Evolutionary conservation across 1,140 invertebrate species (phyloP).

Genomic region (Kradibia gibbosae): DNA sequence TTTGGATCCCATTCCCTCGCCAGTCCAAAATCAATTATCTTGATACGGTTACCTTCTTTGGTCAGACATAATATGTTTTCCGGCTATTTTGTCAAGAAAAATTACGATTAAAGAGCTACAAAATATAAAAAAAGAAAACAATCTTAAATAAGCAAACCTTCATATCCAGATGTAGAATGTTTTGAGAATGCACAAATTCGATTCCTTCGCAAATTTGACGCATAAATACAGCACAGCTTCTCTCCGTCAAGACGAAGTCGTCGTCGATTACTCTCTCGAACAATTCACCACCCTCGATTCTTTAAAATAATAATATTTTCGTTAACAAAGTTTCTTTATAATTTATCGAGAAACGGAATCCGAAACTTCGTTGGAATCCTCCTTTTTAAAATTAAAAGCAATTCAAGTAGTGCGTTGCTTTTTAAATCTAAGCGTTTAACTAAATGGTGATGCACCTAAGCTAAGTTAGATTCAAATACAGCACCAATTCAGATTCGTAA

Average conservation of each 20-base stretch:
- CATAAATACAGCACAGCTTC: slow-evolving; percentile 95
- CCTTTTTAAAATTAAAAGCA: too few species aligned
- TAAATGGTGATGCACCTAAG: too few species aligned
- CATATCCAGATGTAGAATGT: slow-evolving; percentile 96
- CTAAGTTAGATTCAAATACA: too few species aligned
- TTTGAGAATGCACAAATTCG: slow-evolving; percentile 95
- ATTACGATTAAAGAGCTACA: background rate
- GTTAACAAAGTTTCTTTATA: too few species aligned
- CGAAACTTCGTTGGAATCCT: too few species aligned
- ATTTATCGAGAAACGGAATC: too few species aligned
- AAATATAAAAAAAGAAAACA: background rate
- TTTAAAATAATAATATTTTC: slow-evolving; percentile 68
- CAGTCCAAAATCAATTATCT: slow-evolving; percentile 98
- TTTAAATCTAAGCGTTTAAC: too few species aligned
- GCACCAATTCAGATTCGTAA: background rate
- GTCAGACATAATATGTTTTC: slow-evolving; percentile 98
- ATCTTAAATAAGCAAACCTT: slow-evolving; percentile 81
- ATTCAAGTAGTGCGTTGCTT: too few species aligned
- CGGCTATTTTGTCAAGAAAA: slow-evolving; percentile 76
- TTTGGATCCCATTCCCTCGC: slow-evolving; percentile 92
- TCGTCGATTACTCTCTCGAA: slow-evolving; percentile 99
- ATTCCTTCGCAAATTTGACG: slow-evolving; percentile 98
- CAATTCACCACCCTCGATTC: slow-evolving; percentile 96
- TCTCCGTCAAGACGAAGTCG: slow-evolving; percentile 96
- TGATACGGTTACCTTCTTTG: slow-evolving; percentile 95